Evolutionary conservation across 2,113 vertebrate genomes (phyloP).

Genomic region (Sigmodon hispidus): DNA sequence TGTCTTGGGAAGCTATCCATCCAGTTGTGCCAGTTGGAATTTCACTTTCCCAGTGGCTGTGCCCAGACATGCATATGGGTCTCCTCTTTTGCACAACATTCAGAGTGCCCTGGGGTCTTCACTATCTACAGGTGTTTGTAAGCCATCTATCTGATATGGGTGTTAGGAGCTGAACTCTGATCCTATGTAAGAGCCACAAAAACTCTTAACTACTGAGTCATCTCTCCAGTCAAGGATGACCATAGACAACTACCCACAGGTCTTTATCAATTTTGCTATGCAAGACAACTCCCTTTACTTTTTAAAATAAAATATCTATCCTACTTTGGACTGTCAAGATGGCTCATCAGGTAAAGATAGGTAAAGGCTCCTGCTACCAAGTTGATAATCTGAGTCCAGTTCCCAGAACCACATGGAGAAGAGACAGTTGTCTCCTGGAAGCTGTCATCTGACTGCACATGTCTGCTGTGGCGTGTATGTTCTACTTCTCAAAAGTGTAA

Average conservation of each 20-base stretch:
- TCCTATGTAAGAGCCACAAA: too few relatives aligned
- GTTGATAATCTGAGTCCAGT: not conserved
- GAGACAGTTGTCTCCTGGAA: not conserved
- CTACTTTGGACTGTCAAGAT: not conserved
- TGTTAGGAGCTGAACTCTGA: not conserved
- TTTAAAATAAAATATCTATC: not conserved
- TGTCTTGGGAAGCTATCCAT: not conserved
- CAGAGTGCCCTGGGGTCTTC: not conserved
- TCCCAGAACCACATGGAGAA: not conserved
- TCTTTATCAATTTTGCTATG: not conserved
- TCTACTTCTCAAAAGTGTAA: not conserved
- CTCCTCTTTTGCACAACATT: not conserved
- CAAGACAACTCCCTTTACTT: not conserved
- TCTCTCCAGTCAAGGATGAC: not conserved
- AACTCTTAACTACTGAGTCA: not conserved
- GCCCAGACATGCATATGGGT: not conserved
- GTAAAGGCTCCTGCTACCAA: not conserved
- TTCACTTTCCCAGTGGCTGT: not conserved
- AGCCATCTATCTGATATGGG: not conserved
- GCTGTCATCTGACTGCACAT: not conserved
- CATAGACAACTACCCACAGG: not conserved
- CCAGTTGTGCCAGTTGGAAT: too few relatives aligned
- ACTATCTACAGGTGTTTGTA: not conserved
- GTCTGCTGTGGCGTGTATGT: not conserved
- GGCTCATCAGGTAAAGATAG: not conserved